phyloP scores from a whole-genome alignment of 2,113 vertebrate species.

The Chionis minor region DNA sequence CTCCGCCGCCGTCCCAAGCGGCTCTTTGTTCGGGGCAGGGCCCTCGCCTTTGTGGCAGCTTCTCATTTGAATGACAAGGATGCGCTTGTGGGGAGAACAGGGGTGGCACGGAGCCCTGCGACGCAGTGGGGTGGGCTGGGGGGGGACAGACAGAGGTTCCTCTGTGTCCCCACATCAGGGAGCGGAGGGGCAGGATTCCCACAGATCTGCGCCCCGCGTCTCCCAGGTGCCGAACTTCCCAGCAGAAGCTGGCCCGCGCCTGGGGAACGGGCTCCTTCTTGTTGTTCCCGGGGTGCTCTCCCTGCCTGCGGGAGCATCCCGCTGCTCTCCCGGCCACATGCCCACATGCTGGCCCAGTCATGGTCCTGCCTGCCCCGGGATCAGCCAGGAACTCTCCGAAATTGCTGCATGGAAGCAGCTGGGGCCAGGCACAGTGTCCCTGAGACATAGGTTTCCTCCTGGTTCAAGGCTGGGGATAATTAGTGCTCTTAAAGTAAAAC shows the following conservation, averaged over 20 bases:
- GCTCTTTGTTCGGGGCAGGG: conserved; percentile 18
- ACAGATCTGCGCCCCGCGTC: neutral
- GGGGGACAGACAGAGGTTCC: neutral
- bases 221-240: neutral
- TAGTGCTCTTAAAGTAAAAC: neutral
- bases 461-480: neutral
- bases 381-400: neutral
- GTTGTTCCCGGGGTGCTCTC: neutral
- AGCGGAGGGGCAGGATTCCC: neutral
- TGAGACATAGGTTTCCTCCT: neutral
- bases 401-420: neutral
- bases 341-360: neutral
- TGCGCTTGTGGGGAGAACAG: neutral
- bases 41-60: neutral
- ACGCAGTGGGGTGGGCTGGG: neutral
- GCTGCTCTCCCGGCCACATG: neutral
- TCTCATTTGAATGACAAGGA: conserved; percentile 48
- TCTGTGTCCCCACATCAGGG: neutral
- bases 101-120: neutral
- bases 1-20: neutral
- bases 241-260: neutral
- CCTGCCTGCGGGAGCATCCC: neutral
- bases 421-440: neutral
- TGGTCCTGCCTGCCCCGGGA: neutral
- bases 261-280: neutral